Base-by-base conservation (phyloP, 2,113 vertebrate genomes). In the Callionymus lyra region DNA sequence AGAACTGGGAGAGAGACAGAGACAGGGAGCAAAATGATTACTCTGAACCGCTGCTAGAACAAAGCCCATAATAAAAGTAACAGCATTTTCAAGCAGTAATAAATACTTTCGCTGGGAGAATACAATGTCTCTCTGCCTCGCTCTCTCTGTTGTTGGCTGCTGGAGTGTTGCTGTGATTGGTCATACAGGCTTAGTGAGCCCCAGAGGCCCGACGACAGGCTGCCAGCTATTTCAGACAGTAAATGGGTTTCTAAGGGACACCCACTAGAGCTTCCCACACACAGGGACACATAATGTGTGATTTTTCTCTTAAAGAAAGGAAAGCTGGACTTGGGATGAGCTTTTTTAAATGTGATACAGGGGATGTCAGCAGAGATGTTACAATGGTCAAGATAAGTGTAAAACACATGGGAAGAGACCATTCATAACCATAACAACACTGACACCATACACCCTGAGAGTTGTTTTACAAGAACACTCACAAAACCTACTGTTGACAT, bases 1-100 rank as follows among this genome's bases (percentile, higher is more conserved):
- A 4, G 21, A 37, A 9, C 21, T 47, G 39, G 19, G 44, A 44
- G 36, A 37, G 17, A 37, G 35, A 44, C n/a, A 14, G 50, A 44
- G 37, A 38, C 16, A 21, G 33, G 51, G 40, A 11, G 17, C 33
- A 41, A 40, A 60, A 65, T 60, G 45, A 65, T 69, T 65, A 79
- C 70, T 44, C 40, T 53, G 73, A 56, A 50, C 37, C 52, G 58
- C 47, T 33, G 75, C 74, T 70, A 70, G 57, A 63, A 70, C 59
- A 78, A 69, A 77, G 61, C 47, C 70, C 46, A 53, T 68, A 63
- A 69, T 80, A 75, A 79, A 78, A 81, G 64, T 54, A 70, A 71
- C 55, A 75, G 66, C 64, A 60, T 62, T 68, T 34, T 68, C 53
- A 48, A 63, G 55, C 43, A 52, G 71, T 72, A 78, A 82, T 80